These are phyloP conservation scores for Antheraea yamamai DNA, from an alignment of 2,888 invertebrate genomes.

Conservation along the genomic window DNA sequence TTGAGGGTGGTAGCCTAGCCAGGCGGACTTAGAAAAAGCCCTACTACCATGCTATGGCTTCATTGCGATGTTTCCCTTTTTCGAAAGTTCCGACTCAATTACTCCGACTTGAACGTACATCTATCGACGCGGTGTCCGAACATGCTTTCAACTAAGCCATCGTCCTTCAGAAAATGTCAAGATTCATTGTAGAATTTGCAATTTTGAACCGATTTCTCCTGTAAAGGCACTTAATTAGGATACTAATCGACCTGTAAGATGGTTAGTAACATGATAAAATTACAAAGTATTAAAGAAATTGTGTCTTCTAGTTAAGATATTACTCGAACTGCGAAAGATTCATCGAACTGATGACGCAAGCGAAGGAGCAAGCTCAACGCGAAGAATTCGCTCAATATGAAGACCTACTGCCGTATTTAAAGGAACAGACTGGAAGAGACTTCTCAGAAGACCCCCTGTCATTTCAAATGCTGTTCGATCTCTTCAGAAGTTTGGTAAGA, in stretches of 20 bases:
- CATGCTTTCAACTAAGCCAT: too few species aligned
- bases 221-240: neutral
- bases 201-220: too few species aligned
- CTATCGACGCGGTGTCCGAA: too few species aligned
- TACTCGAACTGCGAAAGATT: constrained; percentile 69
- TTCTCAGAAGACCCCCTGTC: constrained; percentile 64
- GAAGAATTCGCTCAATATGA: constrained; percentile 59
- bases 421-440: constrained; percentile 60
- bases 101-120: too few species aligned
- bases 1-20: too few species aligned
- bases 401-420: constrained; percentile 55
- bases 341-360: constrained; percentile 53
- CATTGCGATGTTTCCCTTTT: too few species aligned
- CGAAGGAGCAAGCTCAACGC: constrained; percentile 48
- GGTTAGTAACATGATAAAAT: neutral
- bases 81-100: too few species aligned
- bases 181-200: too few species aligned
- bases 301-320: constrained; percentile 65
- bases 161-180: too few species aligned
- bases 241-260: neutral
- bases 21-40: too few species aligned
- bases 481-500: constrained; percentile 65
- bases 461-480: constrained; percentile 62
- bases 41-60: too few species aligned
- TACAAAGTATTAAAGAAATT: neutral